A percentile compares a stretch with the other conserved stretches of the same genome.
Evolutionary conservation across 1,140 invertebrate species (phyloP).

Genomic region (Whitmania pigra): DNA sequence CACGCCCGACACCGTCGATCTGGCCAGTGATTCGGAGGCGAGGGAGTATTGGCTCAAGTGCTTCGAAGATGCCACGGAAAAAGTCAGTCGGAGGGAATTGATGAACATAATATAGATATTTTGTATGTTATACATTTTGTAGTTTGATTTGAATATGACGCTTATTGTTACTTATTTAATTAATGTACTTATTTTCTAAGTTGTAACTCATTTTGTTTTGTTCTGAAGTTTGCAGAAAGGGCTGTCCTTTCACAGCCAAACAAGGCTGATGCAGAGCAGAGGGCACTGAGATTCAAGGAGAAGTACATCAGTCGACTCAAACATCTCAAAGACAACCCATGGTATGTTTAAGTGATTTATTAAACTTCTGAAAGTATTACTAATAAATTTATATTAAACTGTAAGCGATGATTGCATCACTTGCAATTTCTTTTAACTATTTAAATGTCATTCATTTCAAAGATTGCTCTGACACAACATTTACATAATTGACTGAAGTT

Average conservation of each 20-base stretch:
- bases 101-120: no score
- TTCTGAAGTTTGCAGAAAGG: conserved; percentile 35
- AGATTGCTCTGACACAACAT: no score
- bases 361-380: no score
- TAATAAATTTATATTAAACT: no score
- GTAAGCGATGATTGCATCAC: no score
- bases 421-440: no score
- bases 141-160: no score
- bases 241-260: conserved; percentile 64
- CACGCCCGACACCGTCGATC: conserved; percentile 74
- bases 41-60: conserved; percentile 83
- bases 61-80: conserved; percentile 60
- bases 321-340: conserved; percentile 62
- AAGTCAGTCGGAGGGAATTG: conserved; percentile 40
- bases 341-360: conserved; percentile 52
- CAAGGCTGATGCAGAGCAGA: conserved; percentile 57
- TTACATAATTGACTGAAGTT: no score
- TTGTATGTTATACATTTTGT: no score
- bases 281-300: conserved; percentile 67
- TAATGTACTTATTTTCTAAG: no score
- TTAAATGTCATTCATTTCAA: no score
- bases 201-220: background rate
- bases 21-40: conserved; percentile 69
- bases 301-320: conserved; percentile 68
- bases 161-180: no score